These are phyloP conservation scores for Phenacoccus solenopsis DNA, from an alignment of 1,140 invertebrate species.

Conservation along the genomic window DNA sequence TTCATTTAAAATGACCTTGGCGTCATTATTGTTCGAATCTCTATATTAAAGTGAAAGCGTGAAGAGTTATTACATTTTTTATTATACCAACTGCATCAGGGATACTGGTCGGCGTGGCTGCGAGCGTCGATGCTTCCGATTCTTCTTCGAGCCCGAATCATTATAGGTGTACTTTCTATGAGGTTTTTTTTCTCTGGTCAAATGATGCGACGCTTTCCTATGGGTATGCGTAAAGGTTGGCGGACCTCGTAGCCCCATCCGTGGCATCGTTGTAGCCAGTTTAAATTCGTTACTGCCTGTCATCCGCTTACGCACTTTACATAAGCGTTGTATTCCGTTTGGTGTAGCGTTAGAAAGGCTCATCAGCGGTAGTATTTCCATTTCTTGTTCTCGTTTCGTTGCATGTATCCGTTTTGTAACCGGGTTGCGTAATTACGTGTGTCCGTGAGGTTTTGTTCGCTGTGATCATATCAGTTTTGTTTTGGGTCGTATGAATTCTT, in stretches of 20 bases:
- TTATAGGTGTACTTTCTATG: background rate
- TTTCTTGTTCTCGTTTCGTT: slow-evolving; percentile 8
- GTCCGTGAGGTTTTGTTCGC: no score
- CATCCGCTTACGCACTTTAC: slow-evolving; percentile 14
- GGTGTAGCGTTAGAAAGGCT: background rate
- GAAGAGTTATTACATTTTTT: slow-evolving; percentile 16
- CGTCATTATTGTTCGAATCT: slow-evolving; percentile 16
- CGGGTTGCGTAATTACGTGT: slow-evolving; percentile 7
- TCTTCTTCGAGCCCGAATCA: background rate
- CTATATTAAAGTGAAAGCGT: slow-evolving; percentile 16
- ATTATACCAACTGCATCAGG: slow-evolving; percentile 10
- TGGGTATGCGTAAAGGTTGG: background rate
- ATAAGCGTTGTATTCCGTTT: slow-evolving; percentile 4
- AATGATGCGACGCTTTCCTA: background rate
- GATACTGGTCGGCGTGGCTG: background rate
- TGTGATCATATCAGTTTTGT: no score
- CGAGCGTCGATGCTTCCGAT: background rate
- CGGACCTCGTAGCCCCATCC: background rate
- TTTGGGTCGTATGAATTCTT: no score
- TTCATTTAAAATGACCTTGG: slow-evolving; percentile 14
- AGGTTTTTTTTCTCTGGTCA: background rate
- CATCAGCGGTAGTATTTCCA: background rate
- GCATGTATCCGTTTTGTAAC: slow-evolving; percentile 7
- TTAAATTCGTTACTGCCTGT: background rate
- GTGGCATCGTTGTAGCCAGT: background rate